phyloP scores from a whole-genome alignment of 2,113 vertebrate genomes.

The Prunella himalayana region DNA sequence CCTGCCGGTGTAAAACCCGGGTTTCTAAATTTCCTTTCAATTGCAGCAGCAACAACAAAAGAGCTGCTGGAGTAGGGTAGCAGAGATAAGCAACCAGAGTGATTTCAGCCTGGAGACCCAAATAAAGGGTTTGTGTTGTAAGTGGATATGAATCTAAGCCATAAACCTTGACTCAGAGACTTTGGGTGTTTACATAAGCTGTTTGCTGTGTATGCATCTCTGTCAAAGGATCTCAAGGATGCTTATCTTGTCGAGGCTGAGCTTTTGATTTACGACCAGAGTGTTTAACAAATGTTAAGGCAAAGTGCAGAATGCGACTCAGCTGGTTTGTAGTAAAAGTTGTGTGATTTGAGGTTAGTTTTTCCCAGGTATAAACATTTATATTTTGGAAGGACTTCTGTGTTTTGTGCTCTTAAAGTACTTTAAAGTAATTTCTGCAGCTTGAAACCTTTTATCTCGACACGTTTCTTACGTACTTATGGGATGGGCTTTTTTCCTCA shows the following conservation, averaged over 20 bases:
- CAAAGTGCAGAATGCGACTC: rapidly evolving
- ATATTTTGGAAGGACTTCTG: background rate
- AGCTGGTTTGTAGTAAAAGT: background rate
- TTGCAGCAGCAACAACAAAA: background rate
- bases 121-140: background rate
- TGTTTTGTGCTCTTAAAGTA: background rate
- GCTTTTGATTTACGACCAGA: background rate
- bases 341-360: background rate
- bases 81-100: background rate
- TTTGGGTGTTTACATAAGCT: background rate
- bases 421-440: background rate
- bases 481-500: background rate
- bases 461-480: rapidly evolving
- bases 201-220: background rate
- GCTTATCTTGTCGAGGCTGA: background rate
- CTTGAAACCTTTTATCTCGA: background rate
- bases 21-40: background rate
- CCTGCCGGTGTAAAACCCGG: background rate
- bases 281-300: background rate
- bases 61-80: background rate
- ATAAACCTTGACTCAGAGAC: background rate
- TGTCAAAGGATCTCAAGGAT: background rate
- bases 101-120: background rate
- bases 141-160: background rate
- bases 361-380: background rate